Conservation (phyloP, 2,797 vertebrate genomes). For the Geotrypetes seraphini region DNA sequence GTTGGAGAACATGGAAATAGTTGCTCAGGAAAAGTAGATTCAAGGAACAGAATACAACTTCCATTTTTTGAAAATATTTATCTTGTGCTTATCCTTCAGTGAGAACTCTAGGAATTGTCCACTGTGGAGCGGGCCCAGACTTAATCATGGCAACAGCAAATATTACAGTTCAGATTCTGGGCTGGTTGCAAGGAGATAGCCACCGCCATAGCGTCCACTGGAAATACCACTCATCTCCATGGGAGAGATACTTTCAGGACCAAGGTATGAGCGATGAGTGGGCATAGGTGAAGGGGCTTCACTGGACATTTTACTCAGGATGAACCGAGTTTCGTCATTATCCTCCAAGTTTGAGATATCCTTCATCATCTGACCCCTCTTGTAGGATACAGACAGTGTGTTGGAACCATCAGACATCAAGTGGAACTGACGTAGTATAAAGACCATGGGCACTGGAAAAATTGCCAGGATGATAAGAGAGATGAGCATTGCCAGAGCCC, state of each 20-base stretch:
- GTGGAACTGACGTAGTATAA: slow-evolving; percentile 79
- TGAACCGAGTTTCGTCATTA: slow-evolving; percentile 92
- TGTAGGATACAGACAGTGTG: slow-evolving; percentile 90
- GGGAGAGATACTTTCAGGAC: slow-evolving; percentile 79
- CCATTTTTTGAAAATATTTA: too few species aligned
- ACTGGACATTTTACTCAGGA: slow-evolving; percentile 82
- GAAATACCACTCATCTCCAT: slow-evolving; percentile 74
- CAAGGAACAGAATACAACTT: too few species aligned
- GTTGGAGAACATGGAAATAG: too few species aligned
- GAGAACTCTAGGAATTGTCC: too few species aligned
- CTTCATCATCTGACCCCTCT: slow-evolving; percentile 90
- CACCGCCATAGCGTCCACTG: slow-evolving; percentile 87
- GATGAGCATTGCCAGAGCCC: slow-evolving; percentile 85
- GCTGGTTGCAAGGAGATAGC: slow-evolving; percentile 75
- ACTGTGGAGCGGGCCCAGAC: too few species aligned
- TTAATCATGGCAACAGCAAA: too few species aligned
- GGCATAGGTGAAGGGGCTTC: slow-evolving; percentile 92
- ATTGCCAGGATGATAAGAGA: slow-evolving; percentile 74
- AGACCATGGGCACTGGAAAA: slow-evolving; percentile 84
- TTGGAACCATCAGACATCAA: slow-evolving; percentile 89
- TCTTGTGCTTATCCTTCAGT: too few species aligned
- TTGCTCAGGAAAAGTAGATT: too few species aligned
- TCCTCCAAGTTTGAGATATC: slow-evolving; percentile 95
- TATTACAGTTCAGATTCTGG: slow-evolving; percentile 85
- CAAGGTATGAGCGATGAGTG: slow-evolving; percentile 80